A percentile compares a stretch with the other conserved stretches of the same genome.
Evolutionary conservation across 1,140 invertebrate genomes (phyloP).

Genomic region (Nilaparvata lugens): DNA sequence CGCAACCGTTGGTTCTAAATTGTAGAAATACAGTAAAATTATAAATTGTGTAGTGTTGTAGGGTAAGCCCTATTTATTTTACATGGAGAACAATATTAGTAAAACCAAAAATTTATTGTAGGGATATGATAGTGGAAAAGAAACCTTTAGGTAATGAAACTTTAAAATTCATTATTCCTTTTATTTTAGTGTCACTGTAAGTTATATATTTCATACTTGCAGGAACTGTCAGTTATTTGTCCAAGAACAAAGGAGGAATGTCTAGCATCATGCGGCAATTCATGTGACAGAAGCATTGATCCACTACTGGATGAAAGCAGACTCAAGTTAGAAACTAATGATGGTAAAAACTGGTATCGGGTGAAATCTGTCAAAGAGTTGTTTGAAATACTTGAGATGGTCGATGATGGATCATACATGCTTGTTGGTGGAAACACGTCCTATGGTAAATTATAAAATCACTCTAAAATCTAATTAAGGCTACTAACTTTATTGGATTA

Average conservation of each 20-base stretch:
- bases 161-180: too few species aligned
- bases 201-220: neutral
- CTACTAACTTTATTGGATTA: neutral
- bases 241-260: neutral
- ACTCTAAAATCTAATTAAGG: too few species aligned
- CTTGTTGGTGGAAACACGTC: conserved; percentile 7
- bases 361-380: neutral
- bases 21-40: too few species aligned
- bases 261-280: neutral
- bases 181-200: too few species aligned
- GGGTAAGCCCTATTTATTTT: too few species aligned
- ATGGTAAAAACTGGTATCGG: neutral
- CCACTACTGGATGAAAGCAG: neutral
- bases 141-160: too few species aligned
- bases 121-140: too few species aligned
- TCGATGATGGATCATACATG: conserved; percentile 6
- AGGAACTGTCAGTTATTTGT: neutral
- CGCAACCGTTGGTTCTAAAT: too few species aligned
- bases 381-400: conserved; percentile 5
- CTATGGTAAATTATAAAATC: neutral
- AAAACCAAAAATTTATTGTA: too few species aligned
- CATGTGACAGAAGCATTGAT: neutral
- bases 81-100: too few species aligned
- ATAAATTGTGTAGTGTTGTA: too few species aligned
- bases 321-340: neutral